These are phyloP conservation scores for Nycticorax nycticorax DNA, from an alignment of 2,113 vertebrate genomes.

Conservation along the genomic window DNA sequence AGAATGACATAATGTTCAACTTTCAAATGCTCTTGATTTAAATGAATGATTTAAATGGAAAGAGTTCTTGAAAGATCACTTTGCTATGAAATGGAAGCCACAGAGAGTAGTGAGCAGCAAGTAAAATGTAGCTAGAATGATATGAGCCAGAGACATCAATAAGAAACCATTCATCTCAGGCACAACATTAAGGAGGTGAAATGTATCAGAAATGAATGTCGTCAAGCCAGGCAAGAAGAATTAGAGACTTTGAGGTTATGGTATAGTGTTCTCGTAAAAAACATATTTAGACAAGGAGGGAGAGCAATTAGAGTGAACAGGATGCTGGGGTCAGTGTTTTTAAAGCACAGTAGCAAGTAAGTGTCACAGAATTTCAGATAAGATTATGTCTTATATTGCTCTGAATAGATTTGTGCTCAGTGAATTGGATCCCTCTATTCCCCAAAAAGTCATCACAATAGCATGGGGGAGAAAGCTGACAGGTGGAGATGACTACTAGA, in stretches of 20 bases:
- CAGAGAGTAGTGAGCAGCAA: slow-evolving; percentile 9
- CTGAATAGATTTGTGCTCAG: neutral
- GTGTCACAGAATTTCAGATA: neutral
- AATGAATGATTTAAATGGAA: slow-evolving; percentile 42
- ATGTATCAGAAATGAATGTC: slow-evolving; percentile 23
- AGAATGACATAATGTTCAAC: neutral
- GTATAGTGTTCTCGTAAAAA: neutral
- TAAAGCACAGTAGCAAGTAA: neutral
- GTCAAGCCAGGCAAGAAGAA: slow-evolving; percentile 5
- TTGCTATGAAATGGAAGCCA: slow-evolving; percentile 16
- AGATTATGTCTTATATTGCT: neutral
- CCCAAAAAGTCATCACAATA: neutral
- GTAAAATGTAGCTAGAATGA: slow-evolving; percentile 42
- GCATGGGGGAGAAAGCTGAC: neutral
- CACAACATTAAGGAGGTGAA: slow-evolving; percentile 17
- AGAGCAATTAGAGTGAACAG: neutral
- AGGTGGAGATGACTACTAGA: neutral
- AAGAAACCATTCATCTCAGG: slow-evolving; percentile 41
- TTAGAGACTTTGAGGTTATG: neutral
- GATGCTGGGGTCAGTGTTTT: neutral
- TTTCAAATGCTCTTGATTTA: slow-evolving; percentile 35
- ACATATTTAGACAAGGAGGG: neutral
- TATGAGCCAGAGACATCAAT: neutral
- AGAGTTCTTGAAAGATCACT: slow-evolving; percentile 54
- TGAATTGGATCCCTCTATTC: neutral